Base-by-base conservation (phyloP, 2,888 invertebrate species). In the Cosmia pyralina region DNA sequence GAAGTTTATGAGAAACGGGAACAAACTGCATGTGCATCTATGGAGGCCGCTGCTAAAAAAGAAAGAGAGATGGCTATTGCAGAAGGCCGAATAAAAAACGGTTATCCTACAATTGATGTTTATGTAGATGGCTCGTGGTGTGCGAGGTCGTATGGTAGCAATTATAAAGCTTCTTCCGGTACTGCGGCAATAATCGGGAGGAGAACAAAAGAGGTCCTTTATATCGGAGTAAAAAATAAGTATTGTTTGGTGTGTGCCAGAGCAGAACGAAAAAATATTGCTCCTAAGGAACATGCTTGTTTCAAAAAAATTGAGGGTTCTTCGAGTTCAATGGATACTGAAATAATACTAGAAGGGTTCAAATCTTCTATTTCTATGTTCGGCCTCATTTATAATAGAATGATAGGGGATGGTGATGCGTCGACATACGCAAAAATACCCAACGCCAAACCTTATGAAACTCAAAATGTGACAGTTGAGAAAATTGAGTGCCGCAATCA, bases 201-300 rank as follows among this genome's bases (percentile, higher is more conserved):
- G n/a, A 52, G 13, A 41, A 52, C 52, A 8, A 38, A 38, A 22
- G 15, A 65, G 15, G 53, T 65, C 5, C 65, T 65, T 15, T 65
- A 52, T 41, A 38, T 52, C 15, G 64, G 64, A 38, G 38, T 53
- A n/a, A 65, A 53, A 65, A 65, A 53, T 52, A 65, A 65, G 8
- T 65, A 65, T 38, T 41, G 65, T n/a, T 22, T 38, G 15, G 52
- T 65, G 19, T 53, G 53, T 41, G 53, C 63, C 17, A 19, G 52
- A 41, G 41, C 41, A 10, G 46, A 50, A 28, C 17, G 0, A 17
- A 50, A 50, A 63, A 63, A 63, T 34, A 19, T 63, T 19, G 22
- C 50, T 44, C 63, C 63, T 17, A 60, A 60, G 22, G 15, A 60
- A 46, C 44, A 60, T 58, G n/a, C 19, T 11, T 58, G 58, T 58